Base-by-base conservation (phyloP, 2,888 invertebrate species). In the Amiota minor region DNA sequence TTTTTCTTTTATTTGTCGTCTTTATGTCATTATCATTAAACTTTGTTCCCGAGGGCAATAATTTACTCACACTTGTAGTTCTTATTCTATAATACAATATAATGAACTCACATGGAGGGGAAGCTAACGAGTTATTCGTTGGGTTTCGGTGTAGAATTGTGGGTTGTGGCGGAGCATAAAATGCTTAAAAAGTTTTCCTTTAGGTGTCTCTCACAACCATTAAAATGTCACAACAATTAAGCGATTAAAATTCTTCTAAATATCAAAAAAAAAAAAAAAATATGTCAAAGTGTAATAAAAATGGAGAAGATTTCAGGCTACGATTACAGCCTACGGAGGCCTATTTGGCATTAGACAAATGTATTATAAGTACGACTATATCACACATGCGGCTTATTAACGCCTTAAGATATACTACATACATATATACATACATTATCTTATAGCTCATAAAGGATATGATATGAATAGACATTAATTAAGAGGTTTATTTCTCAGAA, bases 11-110 rank as follows among this genome's bases (percentile, higher is more conserved):
- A 35, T 35, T 35, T 35, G 2, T 35, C 35, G 6, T 35, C 35
- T 61, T 12, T 61, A 61, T 18, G 61, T 14, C 61, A 35, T 35
- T 35, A 61, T 18, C 61, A 61, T 18, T 61, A 23, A 61, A 61
- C 61, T 61, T 35, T 61, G 20, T 50, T 50, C 67, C 67, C 20
- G 10, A 18, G 49, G 67, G 67, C 16, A 67, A 67, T 50, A 67
- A 49, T 67, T 49, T 50, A 67, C 67, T 20, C 35, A 35, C 35
- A 35, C 6, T 35, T 35, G 35, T 35, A 35, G 35, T 35, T 35
- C 2, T 35, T 8, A 35, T 35, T 35, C 35, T 35, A 50, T 67
- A 50, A 67, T 49, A 50, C 18, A 49, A 14, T 46, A 20, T 67
- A 67, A 67, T 45, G 67, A 61, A 35, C 23, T 1, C 61, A 23